Evolutionary conservation across 2,113 vertebrate species (phyloP).

Genomic region (Rhagologus leucostigma): DNA sequence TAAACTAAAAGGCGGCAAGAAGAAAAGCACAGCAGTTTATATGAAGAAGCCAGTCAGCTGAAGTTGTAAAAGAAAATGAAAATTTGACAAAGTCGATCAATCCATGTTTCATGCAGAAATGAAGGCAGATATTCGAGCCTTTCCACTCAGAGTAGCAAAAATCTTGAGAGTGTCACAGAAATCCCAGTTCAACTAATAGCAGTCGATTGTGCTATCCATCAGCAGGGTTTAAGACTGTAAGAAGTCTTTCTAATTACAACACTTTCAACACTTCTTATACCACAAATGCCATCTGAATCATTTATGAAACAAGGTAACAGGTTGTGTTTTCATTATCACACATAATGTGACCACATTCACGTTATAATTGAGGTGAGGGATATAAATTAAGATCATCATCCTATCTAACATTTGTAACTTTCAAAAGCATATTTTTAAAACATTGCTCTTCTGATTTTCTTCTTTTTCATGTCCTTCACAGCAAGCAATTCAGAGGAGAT

Average conservation of each 20-base stretch:
- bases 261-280: constrained; percentile 21
- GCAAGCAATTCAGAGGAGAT: constrained; percentile 71
- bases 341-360: constrained; percentile 1
- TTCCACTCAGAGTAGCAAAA: constrained; percentile 51
- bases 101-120: constrained; percentile 66
- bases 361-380: constrained; percentile 18
- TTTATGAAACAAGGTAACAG: constrained; percentile 25
- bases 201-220: not conserved
- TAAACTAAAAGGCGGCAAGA: constrained; percentile 76
- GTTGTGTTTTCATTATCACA: constrained; percentile 46
- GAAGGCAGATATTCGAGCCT: constrained; percentile 62
- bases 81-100: constrained; percentile 66
- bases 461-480: constrained; percentile 74
- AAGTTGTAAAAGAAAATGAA: constrained; percentile 74
- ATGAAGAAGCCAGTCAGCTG: constrained; percentile 73
- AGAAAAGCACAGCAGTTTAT: constrained; percentile 74
- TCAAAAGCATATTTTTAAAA: constrained; percentile 41
- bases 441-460: constrained; percentile 53
- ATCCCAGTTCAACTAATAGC: constrained; percentile 25
- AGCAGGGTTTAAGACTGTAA: constrained; percentile 48
- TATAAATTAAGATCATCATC: constrained; percentile 16
- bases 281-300: not conserved
- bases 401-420: constrained; percentile 20
- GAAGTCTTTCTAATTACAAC: constrained; percentile 45
- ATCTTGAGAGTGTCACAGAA: constrained; percentile 45